These are phyloP conservation scores for Yponomeuta evonymella DNA, from an alignment of 2,888 invertebrate species.

Conservation along the genomic window DNA sequence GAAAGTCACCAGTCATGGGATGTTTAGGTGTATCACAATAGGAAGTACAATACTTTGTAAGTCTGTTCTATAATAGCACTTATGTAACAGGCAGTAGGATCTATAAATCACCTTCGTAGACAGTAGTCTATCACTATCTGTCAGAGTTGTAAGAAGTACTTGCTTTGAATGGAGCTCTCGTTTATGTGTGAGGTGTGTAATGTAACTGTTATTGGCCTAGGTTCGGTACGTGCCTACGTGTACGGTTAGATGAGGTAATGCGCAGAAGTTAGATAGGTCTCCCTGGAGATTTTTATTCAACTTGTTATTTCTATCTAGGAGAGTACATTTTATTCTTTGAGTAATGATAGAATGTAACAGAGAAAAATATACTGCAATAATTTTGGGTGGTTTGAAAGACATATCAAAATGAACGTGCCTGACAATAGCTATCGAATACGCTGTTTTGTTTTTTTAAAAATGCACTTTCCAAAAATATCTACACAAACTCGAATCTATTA, in stretches of 20 bases:
- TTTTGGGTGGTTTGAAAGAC: no score
- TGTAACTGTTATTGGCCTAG: not conserved
- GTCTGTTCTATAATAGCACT: not conserved
- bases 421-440: no score
- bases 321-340: no score
- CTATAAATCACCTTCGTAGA: no score
- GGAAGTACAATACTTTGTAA: not conserved
- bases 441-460: no score
- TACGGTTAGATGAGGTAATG: not conserved
- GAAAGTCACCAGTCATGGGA: slow-evolving; percentile 20
- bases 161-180: not conserved
- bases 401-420: no score
- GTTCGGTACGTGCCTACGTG: not conserved
- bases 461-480: no score
- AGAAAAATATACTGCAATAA: no score
- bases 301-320: no score
- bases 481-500: no score
- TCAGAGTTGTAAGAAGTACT: not conserved
- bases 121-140: not conserved
- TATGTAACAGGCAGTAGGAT: not conserved
- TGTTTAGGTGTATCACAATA: not conserved
- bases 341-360: no score
- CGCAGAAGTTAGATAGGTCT: not conserved
- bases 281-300: no score
- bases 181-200: not conserved